Percentiles rank a stretch among this genome's conserved stretches.
These are phyloP conservation scores for Chaetogeoica ovagalla DNA, from an alignment of 2,888 invertebrate genomes.

Conservation along the genomic window DNA sequence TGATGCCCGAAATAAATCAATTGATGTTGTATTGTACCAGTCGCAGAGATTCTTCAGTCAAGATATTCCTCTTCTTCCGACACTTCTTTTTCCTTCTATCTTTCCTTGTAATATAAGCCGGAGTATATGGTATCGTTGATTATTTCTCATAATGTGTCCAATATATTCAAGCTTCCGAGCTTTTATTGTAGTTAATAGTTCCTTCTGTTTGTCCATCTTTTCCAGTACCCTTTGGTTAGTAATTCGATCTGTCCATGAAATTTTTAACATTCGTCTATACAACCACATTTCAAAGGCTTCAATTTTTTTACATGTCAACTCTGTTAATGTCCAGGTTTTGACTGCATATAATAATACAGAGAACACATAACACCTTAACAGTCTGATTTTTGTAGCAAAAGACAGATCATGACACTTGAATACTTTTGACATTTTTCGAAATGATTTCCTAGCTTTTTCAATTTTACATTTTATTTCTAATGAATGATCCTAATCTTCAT, in stretches of 20 bases:
- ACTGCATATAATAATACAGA: too few relatives aligned
- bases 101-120: not conserved
- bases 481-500: not conserved
- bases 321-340: too few relatives aligned
- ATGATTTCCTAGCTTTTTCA: slow-evolving; percentile 3
- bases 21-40: not conserved
- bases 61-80: not conserved
- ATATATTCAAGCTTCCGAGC: not conserved
- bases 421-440: slow-evolving; percentile 28
- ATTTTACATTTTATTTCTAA: not conserved
- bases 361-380: too few relatives aligned
- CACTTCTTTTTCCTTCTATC: not conserved
- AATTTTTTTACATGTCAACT: too few relatives aligned
- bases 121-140: not conserved
- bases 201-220: not conserved
- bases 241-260: too few relatives aligned
- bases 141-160: slow-evolving; percentile 7
- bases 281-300: too few relatives aligned
- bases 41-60: not conserved
- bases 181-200: slow-evolving; percentile 1
- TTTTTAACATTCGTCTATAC: too few relatives aligned
- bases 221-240: too few relatives aligned
- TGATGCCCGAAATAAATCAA: not conserved
- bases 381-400: too few relatives aligned
- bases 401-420: slow-evolving; percentile 23